These are phyloP conservation scores for Conops quadrifasciatus DNA, from an alignment of 2,888 invertebrate genomes.

Conservation along the genomic window DNA sequence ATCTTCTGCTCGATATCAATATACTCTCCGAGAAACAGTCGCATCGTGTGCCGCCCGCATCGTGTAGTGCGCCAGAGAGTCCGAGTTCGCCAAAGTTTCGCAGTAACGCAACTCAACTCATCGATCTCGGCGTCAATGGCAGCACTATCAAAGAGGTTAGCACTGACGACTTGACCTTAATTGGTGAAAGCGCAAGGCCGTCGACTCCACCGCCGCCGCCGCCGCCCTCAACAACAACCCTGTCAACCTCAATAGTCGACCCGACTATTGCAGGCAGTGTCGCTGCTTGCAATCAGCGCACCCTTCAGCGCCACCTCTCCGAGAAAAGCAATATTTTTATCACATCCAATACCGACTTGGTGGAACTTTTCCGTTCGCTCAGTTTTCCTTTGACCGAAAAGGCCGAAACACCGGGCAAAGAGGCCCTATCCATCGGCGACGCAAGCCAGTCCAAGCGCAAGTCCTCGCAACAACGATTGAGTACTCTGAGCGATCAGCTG, in stretches of 20 bases:
- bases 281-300: constrained; percentile 32
- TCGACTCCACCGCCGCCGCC: constrained; percentile 59
- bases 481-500: constrained; percentile 63
- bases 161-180: constrained; percentile 51
- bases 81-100: constrained; percentile 41
- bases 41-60: not conserved
- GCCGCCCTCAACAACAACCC: constrained; percentile 51
- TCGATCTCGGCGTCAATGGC: constrained; percentile 49
- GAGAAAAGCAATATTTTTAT: constrained; percentile 58
- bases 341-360: constrained; percentile 60
- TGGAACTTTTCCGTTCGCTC: constrained; percentile 61
- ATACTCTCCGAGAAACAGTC: constrained; percentile 54
- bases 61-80: constrained; percentile 30
- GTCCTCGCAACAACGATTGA: constrained; percentile 56
- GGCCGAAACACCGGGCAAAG: constrained; percentile 19
- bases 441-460: constrained; percentile 35
- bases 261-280: not conserved
- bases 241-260: constrained; percentile 45
- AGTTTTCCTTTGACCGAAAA: constrained; percentile 55
- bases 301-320: constrained; percentile 46
- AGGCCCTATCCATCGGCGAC: constrained; percentile 29
- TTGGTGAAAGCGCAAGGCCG: constrained; percentile 55
- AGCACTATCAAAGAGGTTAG: constrained; percentile 41
- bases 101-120: constrained; percentile 50
- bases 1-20: constrained; percentile 62